phyloP scores from a whole-genome alignment of 1,140 invertebrate species.

The Rhizoglyphus robini region DNA sequence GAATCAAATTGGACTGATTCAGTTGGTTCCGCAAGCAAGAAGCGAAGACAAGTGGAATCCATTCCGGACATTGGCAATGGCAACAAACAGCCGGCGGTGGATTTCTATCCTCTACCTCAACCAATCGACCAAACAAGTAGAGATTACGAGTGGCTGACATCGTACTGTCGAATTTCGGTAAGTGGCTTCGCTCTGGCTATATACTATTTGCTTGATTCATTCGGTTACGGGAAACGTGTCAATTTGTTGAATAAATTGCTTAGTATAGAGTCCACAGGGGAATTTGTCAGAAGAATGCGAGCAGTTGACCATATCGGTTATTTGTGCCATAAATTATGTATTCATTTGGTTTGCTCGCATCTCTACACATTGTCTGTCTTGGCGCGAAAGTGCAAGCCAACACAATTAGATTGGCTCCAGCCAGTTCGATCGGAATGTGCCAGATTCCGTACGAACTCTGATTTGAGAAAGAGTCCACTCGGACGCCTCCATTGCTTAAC shows the following conservation, averaged over 20 bases:
- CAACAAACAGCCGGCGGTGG: neutral
- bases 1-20: neutral
- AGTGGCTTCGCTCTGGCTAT: no score
- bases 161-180: conserved; percentile 1
- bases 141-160: conserved; percentile 10
- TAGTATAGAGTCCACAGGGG: neutral
- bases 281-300: neutral
- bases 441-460: no score
- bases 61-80: neutral
- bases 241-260: neutral
- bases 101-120: neutral
- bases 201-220: no score
- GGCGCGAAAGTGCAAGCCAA: no score
- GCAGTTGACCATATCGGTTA: neutral
- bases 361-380: neutral
- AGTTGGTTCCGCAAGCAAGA: no score
- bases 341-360: neutral
- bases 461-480: no score
- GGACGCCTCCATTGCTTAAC: no score
- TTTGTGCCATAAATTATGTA: conserved; percentile 6
- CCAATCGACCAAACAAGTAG: conserved; percentile 3
- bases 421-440: no score
- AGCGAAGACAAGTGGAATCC: neutral
- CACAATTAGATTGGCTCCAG: no score
- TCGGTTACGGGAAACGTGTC: no score